Conservation (phyloP, 1,140 invertebrate genomes). For the Octopus bimaculoides region DNA sequence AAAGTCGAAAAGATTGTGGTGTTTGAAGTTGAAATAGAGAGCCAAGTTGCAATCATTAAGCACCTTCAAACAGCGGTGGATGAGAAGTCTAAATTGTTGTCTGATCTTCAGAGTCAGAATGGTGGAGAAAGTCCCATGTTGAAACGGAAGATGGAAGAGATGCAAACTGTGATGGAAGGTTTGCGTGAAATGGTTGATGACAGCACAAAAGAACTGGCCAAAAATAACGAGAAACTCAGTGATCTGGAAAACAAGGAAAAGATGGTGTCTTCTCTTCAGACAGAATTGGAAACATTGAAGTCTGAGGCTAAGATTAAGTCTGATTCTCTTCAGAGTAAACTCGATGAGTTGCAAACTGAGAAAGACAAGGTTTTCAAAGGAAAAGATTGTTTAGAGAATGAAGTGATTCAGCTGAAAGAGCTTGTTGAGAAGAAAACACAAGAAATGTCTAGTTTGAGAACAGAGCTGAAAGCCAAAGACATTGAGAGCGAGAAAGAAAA, state of each 20-base stretch:
- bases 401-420: conserved; percentile 18
- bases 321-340: neutral
- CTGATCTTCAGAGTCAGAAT: neutral
- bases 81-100: neutral
- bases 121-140: conserved; percentile 15
- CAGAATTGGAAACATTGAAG: neutral
- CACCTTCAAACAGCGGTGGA: neutral
- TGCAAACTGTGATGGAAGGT: conserved; percentile 23
- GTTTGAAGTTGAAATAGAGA: neutral
- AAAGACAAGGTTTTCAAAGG: neutral
- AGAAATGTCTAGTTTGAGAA: neutral
- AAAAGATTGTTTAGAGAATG: neutral
- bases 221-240: neutral
- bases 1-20: conserved; percentile 2
- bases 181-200: conserved; percentile 30
- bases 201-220: conserved; percentile 13
- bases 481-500: neutral
- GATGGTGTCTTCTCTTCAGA: neutral
- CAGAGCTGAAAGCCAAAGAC: neutral
- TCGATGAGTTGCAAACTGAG: neutral
- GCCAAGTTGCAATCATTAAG: neutral
- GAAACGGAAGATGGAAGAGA: conserved; percentile 25
- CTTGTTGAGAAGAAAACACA: conserved; percentile 15
- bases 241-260: conserved; percentile 21
- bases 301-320: neutral